Evolutionary conservation across 2,888 invertebrate genomes (phyloP).

Genomic region (Pharmacophagus antenor): DNA sequence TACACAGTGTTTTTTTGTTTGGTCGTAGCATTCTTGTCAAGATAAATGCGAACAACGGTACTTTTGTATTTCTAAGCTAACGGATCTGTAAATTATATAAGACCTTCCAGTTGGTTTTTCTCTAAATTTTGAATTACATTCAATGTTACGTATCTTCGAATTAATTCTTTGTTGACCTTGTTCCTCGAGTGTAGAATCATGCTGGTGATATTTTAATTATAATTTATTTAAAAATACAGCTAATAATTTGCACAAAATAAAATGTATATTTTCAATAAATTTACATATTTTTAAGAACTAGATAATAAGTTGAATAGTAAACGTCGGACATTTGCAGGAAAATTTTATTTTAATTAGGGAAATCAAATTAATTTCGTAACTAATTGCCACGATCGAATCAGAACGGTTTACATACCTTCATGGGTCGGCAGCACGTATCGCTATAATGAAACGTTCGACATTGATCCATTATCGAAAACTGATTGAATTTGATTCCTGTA

Average conservation of each 20-base stretch:
- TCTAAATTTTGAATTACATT: no score
- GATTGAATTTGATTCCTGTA: slow-evolving; percentile 6
- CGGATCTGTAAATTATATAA: no score
- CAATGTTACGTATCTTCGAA: no score
- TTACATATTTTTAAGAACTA: slow-evolving; percentile 9
- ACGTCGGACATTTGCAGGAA: slow-evolving; percentile 33
- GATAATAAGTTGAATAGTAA: slow-evolving; percentile 9
- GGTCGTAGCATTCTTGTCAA: not conserved
- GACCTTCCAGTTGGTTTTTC: no score
- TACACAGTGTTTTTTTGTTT: not conserved
- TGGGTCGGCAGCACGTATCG: slow-evolving; percentile 39
- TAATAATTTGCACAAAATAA: no score
- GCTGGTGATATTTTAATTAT: no score
- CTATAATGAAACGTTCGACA: slow-evolving; percentile 47
- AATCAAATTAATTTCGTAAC: slow-evolving; percentile 53
- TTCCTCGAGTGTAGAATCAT: no score
- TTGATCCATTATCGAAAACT: slow-evolving; percentile 41
- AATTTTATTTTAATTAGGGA: slow-evolving; percentile 49
- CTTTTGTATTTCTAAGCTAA: not conserved
- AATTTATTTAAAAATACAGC: no score
- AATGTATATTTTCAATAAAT: not conserved
- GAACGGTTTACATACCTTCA: slow-evolving; percentile 45
- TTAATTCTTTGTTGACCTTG: no score
- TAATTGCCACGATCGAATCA: slow-evolving; percentile 50
- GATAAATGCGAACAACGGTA: not conserved